Conservation (phyloP, 2,888 invertebrate species). For the Allacma fusca region DNA sequence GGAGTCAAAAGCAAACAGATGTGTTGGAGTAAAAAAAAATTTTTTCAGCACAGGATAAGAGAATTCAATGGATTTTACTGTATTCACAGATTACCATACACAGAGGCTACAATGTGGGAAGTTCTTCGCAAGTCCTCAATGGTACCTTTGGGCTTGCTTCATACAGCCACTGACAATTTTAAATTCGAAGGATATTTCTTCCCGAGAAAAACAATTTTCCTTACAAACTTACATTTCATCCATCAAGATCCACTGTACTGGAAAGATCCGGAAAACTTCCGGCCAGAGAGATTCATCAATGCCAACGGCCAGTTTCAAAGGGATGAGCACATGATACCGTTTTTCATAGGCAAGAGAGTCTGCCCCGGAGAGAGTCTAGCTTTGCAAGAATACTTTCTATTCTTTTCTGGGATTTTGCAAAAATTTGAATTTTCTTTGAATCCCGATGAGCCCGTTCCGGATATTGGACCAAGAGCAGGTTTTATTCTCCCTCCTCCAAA, state of each 20-base stretch:
- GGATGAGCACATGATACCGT: conserved; percentile 61
- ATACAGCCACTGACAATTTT: conserved; percentile 54
- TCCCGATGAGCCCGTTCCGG: conserved; percentile 52
- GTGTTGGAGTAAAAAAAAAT: too few relatives aligned
- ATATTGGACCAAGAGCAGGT: conserved; percentile 57
- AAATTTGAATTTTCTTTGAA: conserved; percentile 56
- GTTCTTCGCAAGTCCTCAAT: conserved; percentile 55
- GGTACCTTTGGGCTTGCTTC: conserved; percentile 50
- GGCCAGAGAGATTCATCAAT: conserved; percentile 53
- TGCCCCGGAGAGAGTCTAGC: conserved; percentile 55
- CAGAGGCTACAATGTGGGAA: conserved; percentile 56
- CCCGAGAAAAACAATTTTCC: conserved; percentile 55
- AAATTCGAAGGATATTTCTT: conserved; percentile 54
- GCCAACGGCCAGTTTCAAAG: conserved; percentile 51
- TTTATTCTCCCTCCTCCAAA: conserved; percentile 58
- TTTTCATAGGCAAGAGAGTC: conserved; percentile 60
- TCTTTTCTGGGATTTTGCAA: conserved; percentile 59
- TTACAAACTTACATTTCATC: conserved; percentile 55
- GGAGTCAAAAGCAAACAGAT: too few relatives aligned
- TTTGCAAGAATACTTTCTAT: conserved; percentile 56
- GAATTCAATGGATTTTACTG: too few relatives aligned
- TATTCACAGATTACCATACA: conserved; percentile 48
- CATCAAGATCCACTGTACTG: conserved; percentile 54
- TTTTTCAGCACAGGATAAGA: too few relatives aligned
- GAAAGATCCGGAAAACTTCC: conserved; percentile 55